Base-by-base conservation (phyloP, 2,797 vertebrate species). In the Rachycentron canadum region DNA sequence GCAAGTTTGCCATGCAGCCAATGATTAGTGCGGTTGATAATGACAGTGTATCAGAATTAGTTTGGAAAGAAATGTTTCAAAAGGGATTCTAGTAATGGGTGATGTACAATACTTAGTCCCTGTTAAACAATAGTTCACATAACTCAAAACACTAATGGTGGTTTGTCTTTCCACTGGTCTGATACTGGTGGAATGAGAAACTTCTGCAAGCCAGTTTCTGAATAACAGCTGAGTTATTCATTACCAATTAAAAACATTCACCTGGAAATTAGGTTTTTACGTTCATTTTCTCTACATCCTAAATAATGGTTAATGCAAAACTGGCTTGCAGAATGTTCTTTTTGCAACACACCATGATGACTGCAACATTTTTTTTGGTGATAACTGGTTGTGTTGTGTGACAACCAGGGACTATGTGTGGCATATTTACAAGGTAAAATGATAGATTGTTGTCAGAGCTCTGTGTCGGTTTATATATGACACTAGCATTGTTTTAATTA, bases 1-100 rank as follows among this genome's bases (percentile, higher is more conserved):
- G 94, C 93, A 91, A 80, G 80, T 81, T 90, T 76, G 85, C 87
- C 91, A 92, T 94, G 93, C 93, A 92, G 74, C 70, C 69, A 38
- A 52, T 83, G 68, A 76, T 89, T 89, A 90, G 86, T 90, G 86
- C 36, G 1, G 56, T 53, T 62, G 52, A 83, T 47, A 30, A 77
- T 61, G 65, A 71, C 50, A 49, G 78, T 56, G 59, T 50, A 47
- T 66, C 62, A 76, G 60, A 60, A 83, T 92, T 90, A 89, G 88
- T 89, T 63, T 32, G 69, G 28, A 55, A 23, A 83, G 17, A 75
- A 70, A 69, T 62, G 21, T 62, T 58, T 71, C 17, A 62, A 64
- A 45, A 69, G 73, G 36, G 73, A 65, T 67, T 83, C 11, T 41
- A 55, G n/a, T 57, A 60, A 80, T 32, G 49, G 68, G 74, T 75